A percentile compares a stretch with the other conserved stretches of the same genome.
Conservation (phyloP, 2,113 vertebrate species). For the Lipophrys pholis region DNA sequence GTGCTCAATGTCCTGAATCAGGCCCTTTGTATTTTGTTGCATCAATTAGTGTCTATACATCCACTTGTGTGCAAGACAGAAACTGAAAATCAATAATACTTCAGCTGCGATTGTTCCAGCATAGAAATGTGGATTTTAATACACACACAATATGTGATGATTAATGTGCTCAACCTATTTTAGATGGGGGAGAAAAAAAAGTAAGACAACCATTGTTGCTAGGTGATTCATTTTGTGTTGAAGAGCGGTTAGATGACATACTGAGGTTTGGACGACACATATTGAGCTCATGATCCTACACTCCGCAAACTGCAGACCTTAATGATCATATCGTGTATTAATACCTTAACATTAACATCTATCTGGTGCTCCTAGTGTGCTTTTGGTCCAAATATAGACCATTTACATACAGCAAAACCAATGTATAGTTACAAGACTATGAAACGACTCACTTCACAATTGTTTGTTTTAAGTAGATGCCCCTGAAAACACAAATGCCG, state of each 20-base stretch:
- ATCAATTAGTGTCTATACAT: conserved; percentile 65
- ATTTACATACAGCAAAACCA: too few species aligned
- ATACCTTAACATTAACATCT: too few species aligned
- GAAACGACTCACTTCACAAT: conserved; percentile 56
- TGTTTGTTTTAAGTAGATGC: conserved; percentile 36
- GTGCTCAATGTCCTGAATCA: conserved; percentile 25
- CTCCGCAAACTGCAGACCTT: background rate
- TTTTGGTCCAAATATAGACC: too few species aligned
- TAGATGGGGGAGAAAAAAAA: conserved; percentile 13
- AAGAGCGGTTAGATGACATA: too few species aligned
- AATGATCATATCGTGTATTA: conserved; percentile 11
- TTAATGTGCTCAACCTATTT: conserved; percentile 62
- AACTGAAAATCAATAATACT: conserved; percentile 45
- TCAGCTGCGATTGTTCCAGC: conserved; percentile 74
- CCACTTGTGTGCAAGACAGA: conserved; percentile 31
- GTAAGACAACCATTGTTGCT: too few species aligned
- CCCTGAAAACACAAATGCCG: conserved; percentile 30
- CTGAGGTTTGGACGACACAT: too few species aligned
- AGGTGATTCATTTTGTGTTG: too few species aligned
- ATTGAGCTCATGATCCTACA: too few species aligned
- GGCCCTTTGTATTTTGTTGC: conserved; percentile 62
- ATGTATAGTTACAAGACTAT: background rate
- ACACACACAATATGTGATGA: conserved; percentile 13
- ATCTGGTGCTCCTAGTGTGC: too few species aligned
- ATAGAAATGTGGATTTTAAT: conserved; percentile 19